These are phyloP conservation scores for Lepidocolaptes lacrymiger DNA, from an alignment of 2,797 vertebrate species.

Conservation along the genomic window DNA sequence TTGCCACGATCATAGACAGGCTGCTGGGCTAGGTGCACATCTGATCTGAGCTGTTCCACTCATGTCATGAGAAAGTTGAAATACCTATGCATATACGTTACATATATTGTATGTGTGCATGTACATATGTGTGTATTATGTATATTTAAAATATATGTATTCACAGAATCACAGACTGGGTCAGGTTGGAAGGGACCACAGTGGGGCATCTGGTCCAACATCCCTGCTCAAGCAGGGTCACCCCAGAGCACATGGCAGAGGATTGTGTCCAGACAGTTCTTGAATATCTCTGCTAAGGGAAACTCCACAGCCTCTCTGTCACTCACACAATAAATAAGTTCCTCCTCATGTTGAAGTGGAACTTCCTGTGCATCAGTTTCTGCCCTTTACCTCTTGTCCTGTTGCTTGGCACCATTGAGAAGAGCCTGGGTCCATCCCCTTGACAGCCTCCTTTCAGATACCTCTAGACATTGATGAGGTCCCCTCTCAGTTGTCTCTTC, in stretches of 20 bases:
- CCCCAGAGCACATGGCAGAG: not conserved
- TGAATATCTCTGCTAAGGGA: not conserved
- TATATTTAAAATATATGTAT: not conserved
- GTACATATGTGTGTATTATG: not conserved
- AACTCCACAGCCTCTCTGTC: not conserved
- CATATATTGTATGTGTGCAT: not conserved
- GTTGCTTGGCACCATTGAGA: rapidly evolving
- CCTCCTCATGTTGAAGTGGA: not conserved
- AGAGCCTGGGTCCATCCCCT: not conserved
- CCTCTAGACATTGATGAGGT: not conserved
- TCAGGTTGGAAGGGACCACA: not conserved
- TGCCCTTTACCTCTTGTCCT: not conserved
- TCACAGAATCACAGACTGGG: not conserved
- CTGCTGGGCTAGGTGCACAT: not conserved
- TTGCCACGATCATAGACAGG: not conserved
- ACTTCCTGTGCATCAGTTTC: not conserved
- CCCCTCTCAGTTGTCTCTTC: not conserved
- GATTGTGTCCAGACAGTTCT: not conserved
- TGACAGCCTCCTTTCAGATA: not conserved
- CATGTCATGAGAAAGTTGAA: not conserved
- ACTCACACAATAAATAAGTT: not conserved
- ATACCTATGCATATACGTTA: not conserved
- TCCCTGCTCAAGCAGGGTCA: not conserved
- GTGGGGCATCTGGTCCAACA: not conserved
- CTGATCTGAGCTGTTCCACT: not conserved